Evolutionary conservation across 2,113 vertebrate genomes (phyloP), one percentile per base, ranked within the genome.

Genomic region (Oreotrochilus melanogaster): DNA sequence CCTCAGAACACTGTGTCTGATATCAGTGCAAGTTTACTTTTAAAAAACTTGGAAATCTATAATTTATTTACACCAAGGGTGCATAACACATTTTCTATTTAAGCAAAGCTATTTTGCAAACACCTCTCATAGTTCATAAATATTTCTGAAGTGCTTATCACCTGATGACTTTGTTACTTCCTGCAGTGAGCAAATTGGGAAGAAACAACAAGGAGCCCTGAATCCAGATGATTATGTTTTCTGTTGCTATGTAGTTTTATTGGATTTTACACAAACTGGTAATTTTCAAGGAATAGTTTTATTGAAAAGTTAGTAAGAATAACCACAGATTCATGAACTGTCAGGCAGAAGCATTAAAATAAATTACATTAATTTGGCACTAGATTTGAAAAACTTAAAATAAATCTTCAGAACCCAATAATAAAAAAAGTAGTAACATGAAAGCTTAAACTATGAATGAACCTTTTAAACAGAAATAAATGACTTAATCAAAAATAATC

Each of bases 351-450:
- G 31, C n/a, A 92, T 42, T 95, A 91, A 97, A 97, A 97, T 93
- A 97, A 97, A 96, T 95, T 81, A 76, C 27, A 93, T 93, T 97
- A 96, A 97, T 97, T 96, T 97, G 64, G 50, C 75, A 89, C 43
- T 96, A 81, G 35, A 92, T 89, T 93, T 95, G 87, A 98, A 95
- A 88, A 86, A 69, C 94, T 42, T 57, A 81, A 95, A 95, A 96
- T 89, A 90, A 97, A 97, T 96, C 51, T 27, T 92, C 73, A 92
- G 93, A 93, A 81, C 6, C 6, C 16, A 37, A 82, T 80, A 89
- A 95, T 78, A 94, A 88, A 51, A 51, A 92, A 95, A 72, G 70
- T n/a, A 88, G 93, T 93, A 97, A 88, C 78, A 89, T 61, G 86
- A 93, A 64, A 84, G 61, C 31, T 92, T 72, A 71, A 10, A 58